Percentiles rank a stretch among this genome's conserved stretches.
These are phyloP conservation scores for Oscheius onirici DNA, from an alignment of 2,888 invertebrate species.

Conservation along the genomic window DNA sequence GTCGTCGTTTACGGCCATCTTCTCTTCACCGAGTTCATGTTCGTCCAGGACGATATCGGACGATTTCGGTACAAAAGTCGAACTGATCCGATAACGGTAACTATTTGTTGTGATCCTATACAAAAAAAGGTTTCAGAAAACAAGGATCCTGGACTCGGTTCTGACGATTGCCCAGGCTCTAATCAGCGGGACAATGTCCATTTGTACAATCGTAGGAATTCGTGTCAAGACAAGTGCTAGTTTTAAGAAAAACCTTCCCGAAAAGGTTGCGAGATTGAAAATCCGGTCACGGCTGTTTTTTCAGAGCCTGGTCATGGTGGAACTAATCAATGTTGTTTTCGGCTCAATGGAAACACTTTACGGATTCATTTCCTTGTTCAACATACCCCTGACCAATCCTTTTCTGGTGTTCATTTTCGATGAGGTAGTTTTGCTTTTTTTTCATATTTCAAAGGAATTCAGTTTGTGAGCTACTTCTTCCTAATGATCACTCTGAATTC, in stretches of 20 bases:
- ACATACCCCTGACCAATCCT: neutral
- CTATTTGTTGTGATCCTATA: too few relatives aligned
- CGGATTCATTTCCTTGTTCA: conserved; percentile 3
- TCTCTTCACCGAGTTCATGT: conserved; percentile 18
- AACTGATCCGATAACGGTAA: conserved; percentile 8
- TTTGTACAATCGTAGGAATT: neutral
- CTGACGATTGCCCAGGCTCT: neutral
- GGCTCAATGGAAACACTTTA: conserved; percentile 17
- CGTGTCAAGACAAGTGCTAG: neutral
- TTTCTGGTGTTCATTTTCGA: conserved; percentile 3
- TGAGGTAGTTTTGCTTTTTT: neutral
- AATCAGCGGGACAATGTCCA: neutral
- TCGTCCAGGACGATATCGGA: conserved; percentile 4
- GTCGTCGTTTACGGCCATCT: conserved; percentile 7
- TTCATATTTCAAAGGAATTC: neutral
- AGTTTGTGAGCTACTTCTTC: conserved; percentile 26
- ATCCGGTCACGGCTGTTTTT: neutral
- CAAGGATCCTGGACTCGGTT: conserved; percentile 4
- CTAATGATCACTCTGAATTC: conserved; percentile 4
- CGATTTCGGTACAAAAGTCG: neutral
- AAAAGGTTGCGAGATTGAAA: neutral
- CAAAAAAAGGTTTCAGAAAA: neutral
- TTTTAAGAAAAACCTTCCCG: conserved; percentile 8
- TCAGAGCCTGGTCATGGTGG: conserved; percentile 9
- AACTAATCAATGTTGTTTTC: conserved; percentile 16